Evolutionary conservation across 1,140 invertebrate species (phyloP), one percentile per base, ranked within the genome.

Genomic region (Drepana arcuata): DNA sequence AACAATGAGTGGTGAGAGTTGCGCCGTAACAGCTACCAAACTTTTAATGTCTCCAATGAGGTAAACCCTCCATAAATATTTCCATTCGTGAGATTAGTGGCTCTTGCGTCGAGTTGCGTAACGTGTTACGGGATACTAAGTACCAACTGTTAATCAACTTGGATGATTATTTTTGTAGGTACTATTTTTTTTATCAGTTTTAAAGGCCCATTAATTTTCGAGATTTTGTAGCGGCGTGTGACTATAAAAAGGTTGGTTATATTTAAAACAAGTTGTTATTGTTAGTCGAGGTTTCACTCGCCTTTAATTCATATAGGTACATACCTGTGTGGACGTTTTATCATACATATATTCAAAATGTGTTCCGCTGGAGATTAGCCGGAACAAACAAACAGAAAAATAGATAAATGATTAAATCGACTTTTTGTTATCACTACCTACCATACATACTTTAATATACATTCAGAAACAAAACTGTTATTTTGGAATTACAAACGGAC

Each of bases 11-110:
- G 57, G 64, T 50, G 55, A 72, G 47, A n/a, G 62, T 67, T 47
- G 60, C 44, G 46, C 48, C 48, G 58, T 70, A 72, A 74, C 66
- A 52, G 58, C 52, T 66, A 54, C 34, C 54, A 66, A 80, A 73
- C 62, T 81, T 77, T 77, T 73, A 78, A 77, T 77, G 73, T 69
- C 62, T 59, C 66, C 58, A 77, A 78, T 78, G 69, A 73, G 58
- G 71, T 71, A 66, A 56, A 45, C 52, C 52, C 34, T 39, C 51
- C 65, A 65, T 73, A 73, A 73, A 77, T 69, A 73, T 65, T 55
- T 57, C 55, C 40, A 59, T 70, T 73, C 43, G 39, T 58, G 58
- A 67, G 67, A 75, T 80, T 77, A 66, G 62, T 63, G 42, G 52
- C 48, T 59, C 49, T 67, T 73, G 64, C 46, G 41, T 49, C 48